A percentile compares a stretch with the other conserved stretches of the same genome.
Conservation (phyloP, 2,797 vertebrate genomes). For the Podargus strigoides region DNA sequence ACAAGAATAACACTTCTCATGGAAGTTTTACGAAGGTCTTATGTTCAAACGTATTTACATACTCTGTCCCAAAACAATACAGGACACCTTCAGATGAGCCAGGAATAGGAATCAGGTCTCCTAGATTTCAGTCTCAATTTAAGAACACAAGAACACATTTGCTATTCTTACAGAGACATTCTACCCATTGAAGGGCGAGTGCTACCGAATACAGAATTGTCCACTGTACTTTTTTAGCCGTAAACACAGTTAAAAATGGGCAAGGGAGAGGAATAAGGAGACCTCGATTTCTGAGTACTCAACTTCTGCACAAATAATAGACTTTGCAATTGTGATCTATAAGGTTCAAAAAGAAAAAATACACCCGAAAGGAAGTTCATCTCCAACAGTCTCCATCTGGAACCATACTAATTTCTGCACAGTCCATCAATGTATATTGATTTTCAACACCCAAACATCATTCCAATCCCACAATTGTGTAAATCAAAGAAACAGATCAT, state of each 20-base stretch:
- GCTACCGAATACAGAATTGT: neutral
- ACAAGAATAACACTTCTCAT: neutral
- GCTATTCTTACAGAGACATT: neutral
- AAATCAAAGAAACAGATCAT: neutral
- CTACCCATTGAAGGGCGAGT: neutral
- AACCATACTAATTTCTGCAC: neutral
- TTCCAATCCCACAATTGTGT: neutral
- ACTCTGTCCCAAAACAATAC: neutral
- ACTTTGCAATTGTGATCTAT: neutral
- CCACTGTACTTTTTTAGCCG: neutral
- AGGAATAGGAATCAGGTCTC: constrained; percentile 46
- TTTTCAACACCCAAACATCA: neutral
- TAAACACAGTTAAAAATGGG: neutral
- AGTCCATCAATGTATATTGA: neutral
- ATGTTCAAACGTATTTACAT: neutral
- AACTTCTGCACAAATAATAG: neutral
- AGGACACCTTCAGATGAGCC: constrained; percentile 14
- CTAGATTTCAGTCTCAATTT: constrained; percentile 33
- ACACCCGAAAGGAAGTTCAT: neutral
- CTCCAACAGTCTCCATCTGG: neutral
- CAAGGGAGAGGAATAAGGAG: neutral
- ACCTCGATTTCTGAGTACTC: neutral
- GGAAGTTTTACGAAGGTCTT: neutral
- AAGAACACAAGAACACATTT: neutral
- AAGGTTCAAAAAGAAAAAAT: neutral